These are phyloP conservation scores for Pachymerium ferrugineum DNA, from an alignment of 2,888 invertebrate genomes.

Conservation along the genomic window DNA sequence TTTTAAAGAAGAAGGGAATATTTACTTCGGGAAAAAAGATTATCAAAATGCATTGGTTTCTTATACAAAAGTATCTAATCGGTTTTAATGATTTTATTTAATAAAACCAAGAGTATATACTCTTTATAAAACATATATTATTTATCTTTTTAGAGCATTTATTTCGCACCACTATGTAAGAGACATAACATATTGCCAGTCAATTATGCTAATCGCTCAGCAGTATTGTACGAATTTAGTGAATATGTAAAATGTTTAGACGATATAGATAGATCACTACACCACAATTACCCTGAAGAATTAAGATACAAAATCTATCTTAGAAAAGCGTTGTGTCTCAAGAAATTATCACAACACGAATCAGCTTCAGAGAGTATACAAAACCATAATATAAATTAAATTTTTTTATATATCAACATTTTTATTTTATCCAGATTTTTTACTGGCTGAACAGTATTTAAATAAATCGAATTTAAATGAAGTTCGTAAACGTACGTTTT, in stretches of 20 bases:
- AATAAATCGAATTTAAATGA: background rate
- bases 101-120: background rate
- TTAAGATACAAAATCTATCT: slow-evolving; percentile 61
- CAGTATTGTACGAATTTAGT: slow-evolving; percentile 40
- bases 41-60: background rate
- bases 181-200: slow-evolving; percentile 43
- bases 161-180: slow-evolving; percentile 41
- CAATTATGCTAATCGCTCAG: slow-evolving; percentile 42
- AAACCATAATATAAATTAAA: slow-evolving; percentile 43
- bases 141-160: background rate
- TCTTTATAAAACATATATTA: background rate
- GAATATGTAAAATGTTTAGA: slow-evolving; percentile 56
- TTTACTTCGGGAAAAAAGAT: background rate
- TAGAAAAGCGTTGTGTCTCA: slow-evolving; percentile 60
- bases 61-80: background rate
- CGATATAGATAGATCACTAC: slow-evolving; percentile 59
- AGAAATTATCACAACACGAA: slow-evolving; percentile 51
- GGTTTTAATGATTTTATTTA: too few relatives aligned
- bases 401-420: background rate
- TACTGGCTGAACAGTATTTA: background rate
- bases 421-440: background rate
- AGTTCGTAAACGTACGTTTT: background rate
- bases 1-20: background rate
- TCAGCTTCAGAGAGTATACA: slow-evolving; percentile 46
- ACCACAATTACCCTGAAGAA: slow-evolving; percentile 58